Conservation (phyloP, 1,140 invertebrate genomes). For the Drosophila teissieri region DNA sequence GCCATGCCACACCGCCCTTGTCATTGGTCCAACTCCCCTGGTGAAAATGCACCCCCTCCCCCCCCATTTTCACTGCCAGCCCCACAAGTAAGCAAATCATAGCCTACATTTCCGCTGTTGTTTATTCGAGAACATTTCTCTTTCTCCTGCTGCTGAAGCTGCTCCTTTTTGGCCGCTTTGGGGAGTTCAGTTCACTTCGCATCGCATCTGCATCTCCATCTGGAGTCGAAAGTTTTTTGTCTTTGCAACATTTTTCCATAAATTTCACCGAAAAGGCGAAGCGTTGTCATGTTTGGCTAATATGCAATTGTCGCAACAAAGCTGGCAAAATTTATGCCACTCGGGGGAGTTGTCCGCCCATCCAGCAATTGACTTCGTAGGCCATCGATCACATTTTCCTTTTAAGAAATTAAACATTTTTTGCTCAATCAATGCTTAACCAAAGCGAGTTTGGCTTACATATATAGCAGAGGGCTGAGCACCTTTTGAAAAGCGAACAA, state of each 20-base stretch:
- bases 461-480: constrained; percentile 2
- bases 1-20: constrained; percentile 42
- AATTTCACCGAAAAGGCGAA: constrained; percentile 21
- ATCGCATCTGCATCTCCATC: constrained; percentile 13
- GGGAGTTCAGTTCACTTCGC: constrained; percentile 41
- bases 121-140: constrained; percentile 57
- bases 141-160: constrained; percentile 24
- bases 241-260: constrained; percentile 24
- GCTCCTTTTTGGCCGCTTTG: constrained; percentile 17
- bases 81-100: constrained; percentile 76
- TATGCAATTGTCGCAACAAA: constrained; percentile 44
- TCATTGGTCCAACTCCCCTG: constrained; percentile 49
- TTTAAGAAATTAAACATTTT: constrained; percentile 37
- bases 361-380: constrained; percentile 1
- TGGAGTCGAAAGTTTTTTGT: constrained; percentile 26
- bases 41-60: neutral
- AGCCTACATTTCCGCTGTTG: constrained; percentile 80
- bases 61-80: no score
- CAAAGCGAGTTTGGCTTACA: constrained; percentile 4
- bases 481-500: constrained; percentile 34
- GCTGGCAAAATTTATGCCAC: constrained; percentile 38
- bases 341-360: neutral
- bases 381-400: constrained; percentile 21
- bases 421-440: constrained; percentile 16
- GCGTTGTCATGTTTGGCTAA: constrained; percentile 42